Evolutionary conservation across 1,140 invertebrate species (phyloP).

Genomic region (Drosophila murphyi): DNA sequence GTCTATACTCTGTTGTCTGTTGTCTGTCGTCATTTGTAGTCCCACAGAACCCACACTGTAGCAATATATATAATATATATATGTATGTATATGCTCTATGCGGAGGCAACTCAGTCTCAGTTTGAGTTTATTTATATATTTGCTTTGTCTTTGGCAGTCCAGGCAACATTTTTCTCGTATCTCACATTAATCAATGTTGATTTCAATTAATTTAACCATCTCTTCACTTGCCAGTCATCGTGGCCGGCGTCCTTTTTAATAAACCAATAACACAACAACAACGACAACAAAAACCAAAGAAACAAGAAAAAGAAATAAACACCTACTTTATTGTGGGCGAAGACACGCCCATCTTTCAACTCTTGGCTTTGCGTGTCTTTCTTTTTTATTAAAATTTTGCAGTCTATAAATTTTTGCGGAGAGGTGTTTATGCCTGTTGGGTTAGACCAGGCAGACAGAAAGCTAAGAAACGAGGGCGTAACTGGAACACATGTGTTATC

Average conservation of each 20-base stretch:
- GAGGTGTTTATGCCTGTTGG: conserved; percentile 50
- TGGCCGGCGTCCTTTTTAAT: conserved; percentile 60
- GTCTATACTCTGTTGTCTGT: too few species aligned
- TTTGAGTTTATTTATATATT: conserved; percentile 8
- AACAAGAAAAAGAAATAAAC: neutral
- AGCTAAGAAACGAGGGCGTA: conserved; percentile 2
- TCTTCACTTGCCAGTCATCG: conserved; percentile 72
- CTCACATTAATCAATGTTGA: conserved; percentile 82
- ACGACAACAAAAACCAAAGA: neutral
- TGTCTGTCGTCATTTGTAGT: neutral
- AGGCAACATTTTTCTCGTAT: conserved; percentile 68
- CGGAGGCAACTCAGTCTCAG: conserved; percentile 12
- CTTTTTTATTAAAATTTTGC: conserved; percentile 74
- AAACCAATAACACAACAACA: conserved; percentile 54
- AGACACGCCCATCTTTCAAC: conserved; percentile 27
- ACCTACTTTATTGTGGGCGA: conserved; percentile 40
- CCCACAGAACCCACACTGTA: conserved; percentile 43
- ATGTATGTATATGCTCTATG: neutral
- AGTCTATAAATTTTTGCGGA: conserved; percentile 73
- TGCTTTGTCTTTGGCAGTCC: conserved; percentile 37
- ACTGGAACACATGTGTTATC: conserved; percentile 52
- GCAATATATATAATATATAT: conserved; percentile 59
- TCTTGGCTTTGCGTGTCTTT: conserved; percentile 46
- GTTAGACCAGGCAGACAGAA: conserved; percentile 3
- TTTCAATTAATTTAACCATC: conserved; percentile 83